Evolutionary conservation across 1,140 invertebrate species (phyloP), one percentile per base, ranked within the genome.

Genomic region (Leptonema lineaticorne): DNA sequence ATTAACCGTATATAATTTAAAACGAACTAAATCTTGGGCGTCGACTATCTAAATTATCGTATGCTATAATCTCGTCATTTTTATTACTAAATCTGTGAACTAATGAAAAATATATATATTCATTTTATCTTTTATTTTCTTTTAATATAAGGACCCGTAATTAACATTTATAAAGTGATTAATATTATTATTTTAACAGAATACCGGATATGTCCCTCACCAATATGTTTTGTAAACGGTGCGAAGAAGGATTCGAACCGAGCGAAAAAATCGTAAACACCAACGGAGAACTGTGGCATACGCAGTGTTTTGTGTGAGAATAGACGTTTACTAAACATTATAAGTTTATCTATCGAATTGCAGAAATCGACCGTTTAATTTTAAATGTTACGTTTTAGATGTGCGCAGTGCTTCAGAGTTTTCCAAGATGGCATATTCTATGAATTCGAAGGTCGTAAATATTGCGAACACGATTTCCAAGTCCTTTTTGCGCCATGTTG

Each of bases 381-480:
- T 57, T 5, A 30, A 57, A 56, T 59, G 22, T 72, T 45, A 66
- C 73, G 74, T 78, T 78, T 26, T 72, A 98, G 96, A 9, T 99
- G 97, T 85, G 95, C 96, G 1, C 97, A 99, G 82, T 99, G 97
- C 78, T 99, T 99, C 78, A 89, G 95, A 57, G 91, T 95, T 46
- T 99, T 99, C 78, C 94, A 94, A 69, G 96, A 99, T 76, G 97
- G 97, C 58, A 91, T 97, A 41, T 99, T 98, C 78, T 99, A 97
- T 80, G 97, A 99, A 84, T 99, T 98, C 82, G 98, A 99, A 81
- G 96, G 95, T 1, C 85, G 97, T 30, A 99, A 99, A 81, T 99
- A 99, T 79, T 99, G 98, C 76, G 97, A 99, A 84, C 93, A 97
- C 82, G 98, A 99, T 79, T 99, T 99, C 76, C 96, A 99, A 81